Evolutionary conservation across 37 sponge, comb jelly and placozoan species (phyloP).

Genomic region (Lycopodina hypogea): DNA sequence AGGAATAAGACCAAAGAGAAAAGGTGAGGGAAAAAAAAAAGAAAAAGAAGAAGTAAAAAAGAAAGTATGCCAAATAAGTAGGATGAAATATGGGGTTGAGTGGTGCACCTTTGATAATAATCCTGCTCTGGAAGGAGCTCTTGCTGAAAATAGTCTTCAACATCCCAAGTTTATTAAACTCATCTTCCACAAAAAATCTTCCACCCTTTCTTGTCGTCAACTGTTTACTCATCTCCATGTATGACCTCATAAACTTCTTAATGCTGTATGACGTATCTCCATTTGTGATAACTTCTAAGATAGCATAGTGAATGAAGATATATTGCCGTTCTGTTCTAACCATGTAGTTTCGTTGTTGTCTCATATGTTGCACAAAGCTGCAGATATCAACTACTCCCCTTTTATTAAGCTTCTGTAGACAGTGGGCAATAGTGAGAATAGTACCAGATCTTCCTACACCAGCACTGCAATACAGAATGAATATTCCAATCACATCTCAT

Average conservation of each 20-base stretch:
- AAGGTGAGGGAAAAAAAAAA: too few species aligned
- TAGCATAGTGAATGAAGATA: constrained; percentile 76
- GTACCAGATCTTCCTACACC: constrained; percentile 81
- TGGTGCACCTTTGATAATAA: constrained; percentile 22
- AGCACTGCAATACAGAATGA: constrained; percentile 40
- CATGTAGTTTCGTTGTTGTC: constrained; percentile 74
- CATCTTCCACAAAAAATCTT: constrained; percentile 9
- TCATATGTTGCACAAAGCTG: constrained; percentile 56
- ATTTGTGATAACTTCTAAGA: constrained; percentile 69
- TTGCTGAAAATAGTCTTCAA: constrained; percentile 45
- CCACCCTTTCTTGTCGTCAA: not conserved
- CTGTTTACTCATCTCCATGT: constrained; percentile 11
- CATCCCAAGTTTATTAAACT: constrained; percentile 26
- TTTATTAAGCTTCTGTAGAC: constrained; percentile 44
- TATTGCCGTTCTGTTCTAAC: constrained; percentile 77
- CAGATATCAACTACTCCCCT: constrained; percentile 49
- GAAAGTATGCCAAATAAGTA: too few species aligned
- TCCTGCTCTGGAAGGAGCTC: constrained; percentile 36
- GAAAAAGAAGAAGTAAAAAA: too few species aligned
- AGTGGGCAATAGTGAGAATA: constrained; percentile 63
- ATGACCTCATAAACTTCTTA: constrained; percentile 9
- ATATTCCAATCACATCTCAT: too few species aligned
- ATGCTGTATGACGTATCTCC: constrained; percentile 51
- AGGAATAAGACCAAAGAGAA: too few species aligned
- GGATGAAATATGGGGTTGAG: too few species aligned